A percentile compares a stretch with the other conserved stretches of the same genome.
Conservation (phyloP, 2,888 invertebrate genomes). For the Drosophila gaucha region DNA sequence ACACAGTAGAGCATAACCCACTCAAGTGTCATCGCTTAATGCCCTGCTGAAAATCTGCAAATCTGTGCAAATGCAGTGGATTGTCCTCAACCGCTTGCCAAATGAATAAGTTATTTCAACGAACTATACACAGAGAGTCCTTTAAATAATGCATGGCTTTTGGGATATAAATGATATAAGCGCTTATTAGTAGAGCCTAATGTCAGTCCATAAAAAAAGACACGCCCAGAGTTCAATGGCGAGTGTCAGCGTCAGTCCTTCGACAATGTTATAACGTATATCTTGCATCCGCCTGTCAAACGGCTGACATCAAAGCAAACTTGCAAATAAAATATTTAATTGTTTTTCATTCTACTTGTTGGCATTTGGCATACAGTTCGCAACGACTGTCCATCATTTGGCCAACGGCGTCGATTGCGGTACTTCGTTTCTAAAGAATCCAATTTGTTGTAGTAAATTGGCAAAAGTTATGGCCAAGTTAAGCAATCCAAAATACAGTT, state of each 20-base stretch:
- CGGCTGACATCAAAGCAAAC: conserved; percentile 24
- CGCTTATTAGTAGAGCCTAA: conserved; percentile 25
- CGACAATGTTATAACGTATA: conserved; percentile 26
- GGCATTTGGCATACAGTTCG: conserved; percentile 20
- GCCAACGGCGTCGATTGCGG: conserved; percentile 18
- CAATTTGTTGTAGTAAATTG: conserved; percentile 50
- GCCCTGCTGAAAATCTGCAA: conserved; percentile 8
- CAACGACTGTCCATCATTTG: conserved; percentile 18
- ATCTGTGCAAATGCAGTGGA: conserved; percentile 19
- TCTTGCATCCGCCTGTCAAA: conserved; percentile 28
- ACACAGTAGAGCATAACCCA: conserved; percentile 10
- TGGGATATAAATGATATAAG: conserved; percentile 27
- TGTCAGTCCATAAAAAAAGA: neutral
- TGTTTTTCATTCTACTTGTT: conserved; percentile 61
- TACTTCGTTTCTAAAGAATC: conserved; percentile 23
- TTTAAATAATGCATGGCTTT: conserved; percentile 60
- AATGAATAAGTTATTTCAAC: conserved; percentile 60
- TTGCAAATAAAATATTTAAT: conserved; percentile 71
- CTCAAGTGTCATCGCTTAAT: conserved; percentile 28
- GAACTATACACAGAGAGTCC: conserved; percentile 11
- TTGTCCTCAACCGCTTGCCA: conserved; percentile 23
- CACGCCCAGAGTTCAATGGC: conserved; percentile 18
- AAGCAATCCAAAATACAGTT: conserved; percentile 13
- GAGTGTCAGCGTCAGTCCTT: conserved; percentile 11
- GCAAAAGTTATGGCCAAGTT: conserved; percentile 39